Conservation (phyloP, 2,888 invertebrate species). For the Pterobdella sp. region DNA sequence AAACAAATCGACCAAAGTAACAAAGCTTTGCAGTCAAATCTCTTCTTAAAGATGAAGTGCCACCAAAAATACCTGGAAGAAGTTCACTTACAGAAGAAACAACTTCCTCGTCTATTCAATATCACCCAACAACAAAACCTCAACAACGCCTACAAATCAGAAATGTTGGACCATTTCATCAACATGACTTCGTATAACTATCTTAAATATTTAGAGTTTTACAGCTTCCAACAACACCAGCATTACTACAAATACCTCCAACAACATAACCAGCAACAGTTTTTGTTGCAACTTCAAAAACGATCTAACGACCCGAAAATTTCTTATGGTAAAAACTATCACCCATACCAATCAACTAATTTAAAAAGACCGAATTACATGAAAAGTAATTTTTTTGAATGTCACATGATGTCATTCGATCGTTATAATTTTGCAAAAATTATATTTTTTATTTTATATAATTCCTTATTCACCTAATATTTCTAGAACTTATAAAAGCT, state of each 20-base stretch:
- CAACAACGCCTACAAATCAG: neutral
- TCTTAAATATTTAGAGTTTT: neutral
- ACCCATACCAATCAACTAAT: neutral
- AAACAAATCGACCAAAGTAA: no score
- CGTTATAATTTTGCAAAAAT: no score
- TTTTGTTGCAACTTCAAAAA: neutral
- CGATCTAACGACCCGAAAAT: neutral
- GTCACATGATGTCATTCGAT: no score
- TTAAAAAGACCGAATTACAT: neutral
- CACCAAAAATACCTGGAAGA: no score
- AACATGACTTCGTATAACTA: constrained; percentile 1
- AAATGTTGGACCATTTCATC: neutral
- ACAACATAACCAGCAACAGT: constrained; percentile 4
- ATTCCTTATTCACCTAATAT: no score
- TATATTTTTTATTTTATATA: no score
- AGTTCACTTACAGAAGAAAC: no score
- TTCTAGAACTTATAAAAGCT: no score
- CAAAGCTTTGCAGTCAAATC: neutral
- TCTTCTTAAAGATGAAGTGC: neutral
- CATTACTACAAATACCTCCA: neutral
- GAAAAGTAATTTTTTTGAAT: neutral
- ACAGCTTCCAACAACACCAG: neutral
- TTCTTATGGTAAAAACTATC: neutral
- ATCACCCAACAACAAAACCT: no score
- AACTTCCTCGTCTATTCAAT: no score